Percentiles rank a stretch among this genome's conserved stretches.
phyloP scores from a whole-genome alignment of 2,888 invertebrate genomes.

The Melieria crassipennis region DNA sequence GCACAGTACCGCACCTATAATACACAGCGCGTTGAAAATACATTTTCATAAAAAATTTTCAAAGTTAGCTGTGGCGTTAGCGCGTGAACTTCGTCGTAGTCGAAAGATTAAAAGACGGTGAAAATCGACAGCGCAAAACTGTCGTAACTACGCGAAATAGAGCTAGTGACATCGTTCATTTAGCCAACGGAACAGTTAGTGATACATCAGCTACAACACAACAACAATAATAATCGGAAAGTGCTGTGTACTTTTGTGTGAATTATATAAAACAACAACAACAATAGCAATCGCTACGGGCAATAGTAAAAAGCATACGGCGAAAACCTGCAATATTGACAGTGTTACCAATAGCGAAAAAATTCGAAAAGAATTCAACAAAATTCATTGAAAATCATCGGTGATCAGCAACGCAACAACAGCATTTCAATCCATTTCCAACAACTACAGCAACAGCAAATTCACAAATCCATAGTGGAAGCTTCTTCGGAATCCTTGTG shows the following conservation, averaged over 20 bases:
- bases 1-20: too few relatives aligned
- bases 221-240: background rate
- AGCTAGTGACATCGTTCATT: conserved; percentile 4
- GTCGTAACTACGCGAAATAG: too few relatives aligned
- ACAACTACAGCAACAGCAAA: conserved; percentile 25
- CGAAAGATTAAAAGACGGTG: conserved; percentile 6
- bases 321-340: background rate
- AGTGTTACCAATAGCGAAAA: background rate
- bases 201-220: background rate
- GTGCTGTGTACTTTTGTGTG: background rate
- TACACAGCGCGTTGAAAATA: conserved; percentile 32
- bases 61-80: conserved; percentile 25
- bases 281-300: background rate
- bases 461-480: background rate
- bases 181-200: background rate
- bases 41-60: conserved; percentile 41
- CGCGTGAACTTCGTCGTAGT: conserved; percentile 17
- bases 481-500: conserved; percentile 26
- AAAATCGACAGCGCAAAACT: background rate
- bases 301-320: conserved; percentile 6
- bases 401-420: conserved; percentile 33
- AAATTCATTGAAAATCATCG: too few relatives aligned
- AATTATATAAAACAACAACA: background rate
- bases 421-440: conserved; percentile 55
- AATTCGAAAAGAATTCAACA: background rate